A percentile compares a stretch with the other conserved stretches of the same genome.
These are phyloP conservation scores for Lanius ludovicianus DNA, from an alignment of 2,113 vertebrate genomes.

Conservation along the genomic window DNA sequence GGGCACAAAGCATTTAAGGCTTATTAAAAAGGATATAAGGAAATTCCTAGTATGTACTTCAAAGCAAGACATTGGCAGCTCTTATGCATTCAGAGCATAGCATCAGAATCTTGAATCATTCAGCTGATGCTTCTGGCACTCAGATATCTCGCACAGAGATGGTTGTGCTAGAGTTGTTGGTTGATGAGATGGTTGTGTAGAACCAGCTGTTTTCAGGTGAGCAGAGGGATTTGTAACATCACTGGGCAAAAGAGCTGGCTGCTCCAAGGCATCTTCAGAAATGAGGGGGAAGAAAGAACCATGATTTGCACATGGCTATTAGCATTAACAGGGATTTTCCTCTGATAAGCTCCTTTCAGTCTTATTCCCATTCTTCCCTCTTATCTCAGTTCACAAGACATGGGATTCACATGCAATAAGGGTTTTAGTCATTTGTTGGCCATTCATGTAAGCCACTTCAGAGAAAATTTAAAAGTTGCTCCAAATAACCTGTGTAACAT, in stretches of 20 bases:
- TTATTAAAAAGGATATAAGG: background rate
- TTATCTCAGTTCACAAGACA: slow-evolving; percentile 11
- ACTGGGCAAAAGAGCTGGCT: background rate
- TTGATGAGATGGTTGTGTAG: background rate
- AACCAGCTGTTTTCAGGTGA: background rate
- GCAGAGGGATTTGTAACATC: background rate
- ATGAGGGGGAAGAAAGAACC: background rate
- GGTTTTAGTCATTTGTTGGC: background rate
- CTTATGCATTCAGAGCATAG: background rate
- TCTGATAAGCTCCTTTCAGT: background rate
- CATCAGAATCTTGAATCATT: background rate
- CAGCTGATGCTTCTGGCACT: background rate
- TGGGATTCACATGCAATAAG: background rate
- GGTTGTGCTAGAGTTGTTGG: background rate
- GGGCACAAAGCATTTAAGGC: background rate
- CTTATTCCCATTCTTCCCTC: slow-evolving; percentile 2
- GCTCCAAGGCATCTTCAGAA: background rate
- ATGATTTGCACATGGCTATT: slow-evolving; percentile 8
- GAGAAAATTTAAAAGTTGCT: background rate
- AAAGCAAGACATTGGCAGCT: background rate
- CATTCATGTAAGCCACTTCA: background rate
- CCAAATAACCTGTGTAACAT: background rate
- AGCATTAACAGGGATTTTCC: slow-evolving; percentile 44
- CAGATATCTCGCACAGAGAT: background rate
- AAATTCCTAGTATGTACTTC: background rate